phyloP scores from a whole-genome alignment of 1,140 invertebrate genomes.

The Drosophila miranda region DNA sequence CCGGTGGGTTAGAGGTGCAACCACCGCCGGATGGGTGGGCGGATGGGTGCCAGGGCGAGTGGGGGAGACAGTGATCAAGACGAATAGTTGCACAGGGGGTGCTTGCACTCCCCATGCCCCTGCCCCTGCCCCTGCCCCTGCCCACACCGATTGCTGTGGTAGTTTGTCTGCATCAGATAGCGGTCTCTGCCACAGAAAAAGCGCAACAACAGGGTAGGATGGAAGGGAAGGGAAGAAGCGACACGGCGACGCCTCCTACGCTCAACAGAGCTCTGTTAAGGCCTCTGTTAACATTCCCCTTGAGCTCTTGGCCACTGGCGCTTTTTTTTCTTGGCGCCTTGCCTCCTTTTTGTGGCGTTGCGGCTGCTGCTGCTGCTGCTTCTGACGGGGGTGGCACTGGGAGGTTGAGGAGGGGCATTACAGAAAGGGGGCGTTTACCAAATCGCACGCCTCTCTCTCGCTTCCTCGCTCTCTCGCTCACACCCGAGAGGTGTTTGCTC shows the following conservation, averaged over 20 bases:
- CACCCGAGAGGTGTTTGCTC: conserved; percentile 1
- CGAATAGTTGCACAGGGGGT: conserved; percentile 30
- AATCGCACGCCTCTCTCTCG: conserved; percentile 53
- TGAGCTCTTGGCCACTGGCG: neutral
- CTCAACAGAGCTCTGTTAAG: conserved; percentile 40
- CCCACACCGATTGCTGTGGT: conserved; percentile 20
- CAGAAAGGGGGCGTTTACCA: conserved; percentile 64
- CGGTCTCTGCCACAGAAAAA: conserved; percentile 13
- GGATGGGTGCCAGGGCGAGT: neutral
- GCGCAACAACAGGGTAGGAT: conserved; percentile 30
- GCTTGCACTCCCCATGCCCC: neutral
- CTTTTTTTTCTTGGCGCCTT: conserved; percentile 23
- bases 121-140: neutral
- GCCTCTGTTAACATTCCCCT: neutral
- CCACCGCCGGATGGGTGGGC: neutral
- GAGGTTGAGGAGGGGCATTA: conserved; percentile 11
- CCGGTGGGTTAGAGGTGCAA: neutral
- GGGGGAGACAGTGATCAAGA: conserved; percentile 48
- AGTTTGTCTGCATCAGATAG: conserved; percentile 75
- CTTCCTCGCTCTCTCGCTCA: conserved; percentile 15
- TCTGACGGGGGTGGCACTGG: conserved; percentile 21
- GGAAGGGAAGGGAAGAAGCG: neutral
- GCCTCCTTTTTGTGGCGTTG: neutral
- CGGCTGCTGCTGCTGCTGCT: conserved; percentile 25
- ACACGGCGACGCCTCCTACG: conserved; percentile 28